A percentile compares a stretch with the other conserved stretches of the same genome.
Evolutionary conservation across 2,797 vertebrate species (phyloP).

Genomic region (Sphenodon punctatus): DNA sequence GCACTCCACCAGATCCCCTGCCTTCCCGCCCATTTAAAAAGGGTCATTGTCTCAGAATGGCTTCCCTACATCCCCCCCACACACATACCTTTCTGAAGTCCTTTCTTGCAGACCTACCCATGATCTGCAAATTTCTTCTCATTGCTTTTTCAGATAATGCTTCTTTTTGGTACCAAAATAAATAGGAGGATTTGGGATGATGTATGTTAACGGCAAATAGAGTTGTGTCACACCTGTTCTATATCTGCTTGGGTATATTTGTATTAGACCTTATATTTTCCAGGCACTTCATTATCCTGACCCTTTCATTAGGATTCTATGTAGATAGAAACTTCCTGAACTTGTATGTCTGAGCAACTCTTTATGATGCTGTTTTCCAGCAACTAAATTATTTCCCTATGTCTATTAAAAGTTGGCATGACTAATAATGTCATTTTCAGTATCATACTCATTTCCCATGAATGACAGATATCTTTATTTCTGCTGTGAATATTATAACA

Average conservation of each 20-base stretch:
- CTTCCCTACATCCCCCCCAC: too few relatives aligned
- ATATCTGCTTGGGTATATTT: neutral
- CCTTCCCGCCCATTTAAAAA: too few relatives aligned
- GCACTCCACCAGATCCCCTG: too few relatives aligned
- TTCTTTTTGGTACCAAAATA: too few relatives aligned
- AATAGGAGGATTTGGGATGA: too few relatives aligned
- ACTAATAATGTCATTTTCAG: constrained; percentile 63
- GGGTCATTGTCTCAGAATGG: too few relatives aligned
- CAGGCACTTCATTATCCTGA: constrained; percentile 22
- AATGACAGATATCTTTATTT: constrained; percentile 68
- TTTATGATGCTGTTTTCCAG: constrained; percentile 27
- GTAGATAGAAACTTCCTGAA: constrained; percentile 38
- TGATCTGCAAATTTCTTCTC: too few relatives aligned
- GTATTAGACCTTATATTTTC: constrained; percentile 11
- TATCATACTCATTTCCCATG: constrained; percentile 45
- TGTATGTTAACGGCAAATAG: too few relatives aligned
- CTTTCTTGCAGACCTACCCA: too few relatives aligned
- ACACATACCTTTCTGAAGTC: too few relatives aligned
- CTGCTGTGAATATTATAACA: constrained; percentile 57
- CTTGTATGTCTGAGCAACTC: constrained; percentile 29
- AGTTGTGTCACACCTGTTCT: constrained; percentile 18
- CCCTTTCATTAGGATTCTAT: constrained; percentile 47
- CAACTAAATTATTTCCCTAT: constrained; percentile 56
- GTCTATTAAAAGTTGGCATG: constrained; percentile 62
- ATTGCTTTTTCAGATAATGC: too few relatives aligned